Evolutionary conservation across 2,888 invertebrate genomes (phyloP).

Genomic region (Alloplasta piceator): DNA sequence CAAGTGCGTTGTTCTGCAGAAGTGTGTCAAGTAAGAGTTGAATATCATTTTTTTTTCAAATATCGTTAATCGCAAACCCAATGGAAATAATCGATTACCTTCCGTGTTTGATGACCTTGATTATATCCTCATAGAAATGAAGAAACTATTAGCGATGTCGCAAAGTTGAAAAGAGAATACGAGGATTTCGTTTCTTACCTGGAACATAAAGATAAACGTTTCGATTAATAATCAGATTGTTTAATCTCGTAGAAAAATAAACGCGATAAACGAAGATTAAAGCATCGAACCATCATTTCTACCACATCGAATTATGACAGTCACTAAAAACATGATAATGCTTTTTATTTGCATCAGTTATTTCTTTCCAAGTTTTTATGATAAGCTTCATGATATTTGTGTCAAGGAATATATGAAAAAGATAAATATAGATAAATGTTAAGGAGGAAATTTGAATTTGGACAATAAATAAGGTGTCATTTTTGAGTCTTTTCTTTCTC

Average conservation of each 20-base stretch:
- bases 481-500: too few species aligned
- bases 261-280: constrained; percentile 5
- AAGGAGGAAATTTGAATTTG: background rate
- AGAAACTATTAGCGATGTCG: too few species aligned
- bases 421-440: background rate
- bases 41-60: too few species aligned
- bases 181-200: constrained; percentile 36
- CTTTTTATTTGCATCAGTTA: background rate
- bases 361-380: background rate
- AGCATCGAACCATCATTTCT: background rate
- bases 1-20: too few species aligned
- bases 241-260: background rate
- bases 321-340: background rate
- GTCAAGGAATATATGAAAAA: background rate
- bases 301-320: background rate
- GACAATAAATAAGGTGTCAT: too few species aligned
- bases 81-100: too few species aligned
- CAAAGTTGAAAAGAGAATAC: constrained; percentile 3
- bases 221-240: constrained; percentile 9
- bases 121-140: too few species aligned
- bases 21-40: too few species aligned
- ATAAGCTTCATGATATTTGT: background rate
- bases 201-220: constrained; percentile 50
- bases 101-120: too few species aligned
- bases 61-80: too few species aligned